Evolutionary conservation across 2,797 vertebrate species (phyloP).

Genomic region (Podarcis siculus): DNA sequence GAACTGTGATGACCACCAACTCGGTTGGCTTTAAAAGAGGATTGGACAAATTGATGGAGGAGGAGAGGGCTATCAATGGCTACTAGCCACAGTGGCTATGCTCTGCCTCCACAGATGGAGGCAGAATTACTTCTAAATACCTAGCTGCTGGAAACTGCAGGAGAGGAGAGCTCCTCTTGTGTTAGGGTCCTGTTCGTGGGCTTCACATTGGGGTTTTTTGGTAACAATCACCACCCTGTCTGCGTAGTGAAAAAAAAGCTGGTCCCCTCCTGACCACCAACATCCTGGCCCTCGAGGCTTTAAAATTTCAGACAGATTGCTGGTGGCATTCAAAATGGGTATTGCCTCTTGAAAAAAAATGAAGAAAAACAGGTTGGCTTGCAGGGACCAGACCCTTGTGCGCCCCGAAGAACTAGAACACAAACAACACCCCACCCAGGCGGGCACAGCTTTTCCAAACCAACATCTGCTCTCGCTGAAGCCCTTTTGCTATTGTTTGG

Average conservation of each 20-base stretch:
- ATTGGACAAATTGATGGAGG: too few species aligned
- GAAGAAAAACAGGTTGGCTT: background rate
- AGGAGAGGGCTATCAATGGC: too few species aligned
- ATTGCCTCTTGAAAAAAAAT: fast-evolving
- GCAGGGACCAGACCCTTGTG: fast-evolving
- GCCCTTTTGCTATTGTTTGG: conserved; percentile 8
- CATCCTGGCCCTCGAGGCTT: background rate
- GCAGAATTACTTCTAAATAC: too few species aligned
- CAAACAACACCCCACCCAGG: background rate
- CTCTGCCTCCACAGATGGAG: too few species aligned
- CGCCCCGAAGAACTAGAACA: background rate
- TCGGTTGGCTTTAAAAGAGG: too few species aligned
- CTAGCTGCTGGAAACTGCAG: too few species aligned
- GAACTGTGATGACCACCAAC: too few species aligned
- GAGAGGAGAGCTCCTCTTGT: too few species aligned
- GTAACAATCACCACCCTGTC: too few species aligned
- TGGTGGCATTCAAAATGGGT: background rate
- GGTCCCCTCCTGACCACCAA: fast-evolving
- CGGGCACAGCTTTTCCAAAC: background rate
- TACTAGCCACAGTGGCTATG: too few species aligned
- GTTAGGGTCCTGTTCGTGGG: too few species aligned
- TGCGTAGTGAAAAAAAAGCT: conserved; percentile 2
- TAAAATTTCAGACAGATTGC: background rate
- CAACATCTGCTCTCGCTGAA: fast-evolving
- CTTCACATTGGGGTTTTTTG: too few species aligned